Evolutionary conservation across 1,140 invertebrate species (phyloP).

Genomic region (Drosophila auraria): DNA sequence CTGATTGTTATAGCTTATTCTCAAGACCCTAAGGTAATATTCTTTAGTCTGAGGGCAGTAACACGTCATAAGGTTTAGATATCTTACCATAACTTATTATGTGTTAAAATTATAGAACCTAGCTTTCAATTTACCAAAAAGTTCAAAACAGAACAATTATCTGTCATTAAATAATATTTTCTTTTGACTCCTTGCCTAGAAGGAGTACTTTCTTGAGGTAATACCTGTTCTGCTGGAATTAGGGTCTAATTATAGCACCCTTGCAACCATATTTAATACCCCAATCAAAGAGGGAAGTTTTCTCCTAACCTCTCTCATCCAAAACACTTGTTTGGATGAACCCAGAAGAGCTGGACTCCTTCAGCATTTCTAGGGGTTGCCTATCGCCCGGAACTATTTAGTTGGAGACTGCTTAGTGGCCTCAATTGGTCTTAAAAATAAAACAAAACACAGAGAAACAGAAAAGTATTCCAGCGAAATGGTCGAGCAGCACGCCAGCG

Average conservation of each 20-base stretch:
- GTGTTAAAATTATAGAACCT: neutral
- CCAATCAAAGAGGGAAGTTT: neutral
- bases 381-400: constrained; percentile 28
- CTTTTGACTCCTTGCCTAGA: neutral
- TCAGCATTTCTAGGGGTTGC: neutral
- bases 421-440: constrained; percentile 30
- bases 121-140: neutral
- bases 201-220: neutral
- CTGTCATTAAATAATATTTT: no score
- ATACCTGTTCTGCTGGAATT: neutral
- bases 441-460: neutral
- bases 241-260: constrained; percentile 1
- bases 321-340: neutral
- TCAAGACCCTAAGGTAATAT: neutral
- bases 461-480: constrained; percentile 26
- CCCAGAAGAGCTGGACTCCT: neutral
- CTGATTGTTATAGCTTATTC: neutral
- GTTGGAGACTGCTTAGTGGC: constrained; percentile 24
- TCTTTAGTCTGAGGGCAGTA: neutral
- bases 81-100: neutral
- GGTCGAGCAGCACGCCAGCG: constrained; percentile 38
- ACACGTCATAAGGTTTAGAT: neutral
- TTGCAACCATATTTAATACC: neutral
- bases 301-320: no score
- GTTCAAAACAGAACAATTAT: neutral